Conservation (phyloP, 1,140 invertebrate species). For the Pseudachorutes palmiensis region DNA sequence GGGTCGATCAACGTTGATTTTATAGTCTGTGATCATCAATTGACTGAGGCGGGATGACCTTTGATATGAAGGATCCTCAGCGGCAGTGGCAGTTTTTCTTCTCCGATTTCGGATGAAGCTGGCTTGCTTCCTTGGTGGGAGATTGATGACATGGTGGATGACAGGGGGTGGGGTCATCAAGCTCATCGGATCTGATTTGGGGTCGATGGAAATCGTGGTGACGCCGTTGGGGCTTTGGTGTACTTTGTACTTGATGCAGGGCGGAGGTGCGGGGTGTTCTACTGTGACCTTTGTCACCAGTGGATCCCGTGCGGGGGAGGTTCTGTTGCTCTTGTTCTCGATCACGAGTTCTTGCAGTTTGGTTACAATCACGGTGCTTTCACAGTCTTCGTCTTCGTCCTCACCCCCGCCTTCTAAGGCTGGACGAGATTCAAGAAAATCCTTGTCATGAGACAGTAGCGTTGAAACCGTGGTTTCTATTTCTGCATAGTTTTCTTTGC, state of each 20-base stretch:
- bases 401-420: not conserved
- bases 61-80: slow-evolving; percentile 25
- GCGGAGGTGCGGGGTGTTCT: not conserved
- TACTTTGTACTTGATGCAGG: slow-evolving; percentile 5
- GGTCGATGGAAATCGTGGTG: slow-evolving; percentile 25
- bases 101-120: slow-evolving; percentile 18
- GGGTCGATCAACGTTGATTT: slow-evolving; percentile 15
- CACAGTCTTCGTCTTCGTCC: not conserved
- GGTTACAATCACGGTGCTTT: not conserved
- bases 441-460: not conserved
- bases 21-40: slow-evolving; percentile 31
- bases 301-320: not conserved
- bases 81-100: slow-evolving; percentile 11
- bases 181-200: slow-evolving; percentile 6
- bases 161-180: slow-evolving; percentile 17
- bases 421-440: not conserved
- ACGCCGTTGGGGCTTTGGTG: slow-evolving; percentile 20
- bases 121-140: slow-evolving; percentile 23
- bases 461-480: not conserved
- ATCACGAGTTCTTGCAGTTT: not conserved
- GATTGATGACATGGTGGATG: slow-evolving; percentile 30
- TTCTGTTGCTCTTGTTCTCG: not conserved
- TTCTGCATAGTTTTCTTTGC: not conserved
- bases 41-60: slow-evolving; percentile 30
- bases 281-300: not conserved